Evolutionary conservation across 2,888 invertebrate species (phyloP), one percentile per base, ranked within the genome.

Genomic region (Epistrophe grossulariae): DNA sequence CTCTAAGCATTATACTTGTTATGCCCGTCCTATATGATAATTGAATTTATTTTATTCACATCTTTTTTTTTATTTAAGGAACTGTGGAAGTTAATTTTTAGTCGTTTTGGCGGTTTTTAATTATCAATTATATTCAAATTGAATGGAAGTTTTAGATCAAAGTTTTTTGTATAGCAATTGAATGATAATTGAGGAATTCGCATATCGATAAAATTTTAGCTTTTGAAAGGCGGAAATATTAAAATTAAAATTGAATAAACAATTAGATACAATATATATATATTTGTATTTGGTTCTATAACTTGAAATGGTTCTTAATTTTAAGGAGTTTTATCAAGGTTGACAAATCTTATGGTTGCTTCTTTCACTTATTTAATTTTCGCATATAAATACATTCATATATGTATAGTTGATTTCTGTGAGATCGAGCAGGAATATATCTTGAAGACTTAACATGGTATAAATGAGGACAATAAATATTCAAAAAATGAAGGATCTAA

Each of bases 191-290:
- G 24, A 35, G 9, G 38, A 48, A 11, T 59, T 60, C 59, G 59
- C 35, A 66, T 50, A 28, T 45, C 43, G 24, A 50, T 50, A 28
- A 38, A 40, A 38, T 38, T 35, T 28, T 15, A 57, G 45, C 40
- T 45, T 73, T 68, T 19, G n/a, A 48, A 74, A 83, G 62, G 45
- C 78, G 79, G 79, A 83, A 83, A 62, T 55, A 60, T 74, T 66
- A 43, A 50, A 13, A 68, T 24, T 15, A 15, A 19, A 62, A 19
- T 15, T 62, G 62, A 62, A 62, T 62, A 24, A 15, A 15, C 24
- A 62, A 62, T 43, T 62, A 62, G 13, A 1, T 7, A 17, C 17
- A 8, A 8, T 35, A 9, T 35, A 9, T 9, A 35, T 9, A 9
- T 35, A 35, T 35, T 6, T 8, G 35, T 60, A 28, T 71, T 71